Base-by-base conservation (phyloP, 1,140 invertebrate species). In the Episyrphus balteatus region DNA sequence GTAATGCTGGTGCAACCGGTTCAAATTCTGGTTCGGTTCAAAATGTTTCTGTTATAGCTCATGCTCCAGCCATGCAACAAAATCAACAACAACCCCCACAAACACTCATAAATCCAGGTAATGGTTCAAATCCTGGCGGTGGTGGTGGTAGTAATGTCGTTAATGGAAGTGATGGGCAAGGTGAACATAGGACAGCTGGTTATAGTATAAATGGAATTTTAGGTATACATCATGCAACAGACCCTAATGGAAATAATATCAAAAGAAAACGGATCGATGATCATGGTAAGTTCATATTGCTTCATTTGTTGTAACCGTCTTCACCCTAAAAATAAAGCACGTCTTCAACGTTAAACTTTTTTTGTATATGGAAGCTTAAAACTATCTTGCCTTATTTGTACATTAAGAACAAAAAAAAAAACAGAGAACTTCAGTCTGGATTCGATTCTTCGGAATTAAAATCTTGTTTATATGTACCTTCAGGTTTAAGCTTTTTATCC, bases 191-290 rank as follows among this genome's bases (percentile, higher is more conserved):
- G 55, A 72, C 79, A 2, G 77, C 81, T 53, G 84, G 84, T 47
- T 95, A 95, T 74, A 92, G 88, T 71, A 95, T 94, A 72, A 93
- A 92, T 68, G 91, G 92, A n/a, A 93, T 94, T 66, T 77, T 94
- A 17, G 91, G 91, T 15, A 88, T 94, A 54, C 81, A 84, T 51
- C 83, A 85, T 66, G 64, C 58, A 39, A 62, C 63, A 38, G 81
- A 82, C 66, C 81, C 79, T 40, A 82, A 82, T 58, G 79, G 76
- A 49, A 83, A 81, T 62, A 79, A 70, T 55, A 78, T 78, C 61
- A 86, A 85, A 61, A 73, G 83, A 54, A 85, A 86, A 73, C 71
- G 82, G 47, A 73, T 81, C 51, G 80, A 84, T 44, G 78, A 80
- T 55, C 74, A 76, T 48, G 78, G 78, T 80, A 60, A 78, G 75